Evolutionary conservation across 2,797 vertebrate species (phyloP).

Genomic region (Acomys russatus): DNA sequence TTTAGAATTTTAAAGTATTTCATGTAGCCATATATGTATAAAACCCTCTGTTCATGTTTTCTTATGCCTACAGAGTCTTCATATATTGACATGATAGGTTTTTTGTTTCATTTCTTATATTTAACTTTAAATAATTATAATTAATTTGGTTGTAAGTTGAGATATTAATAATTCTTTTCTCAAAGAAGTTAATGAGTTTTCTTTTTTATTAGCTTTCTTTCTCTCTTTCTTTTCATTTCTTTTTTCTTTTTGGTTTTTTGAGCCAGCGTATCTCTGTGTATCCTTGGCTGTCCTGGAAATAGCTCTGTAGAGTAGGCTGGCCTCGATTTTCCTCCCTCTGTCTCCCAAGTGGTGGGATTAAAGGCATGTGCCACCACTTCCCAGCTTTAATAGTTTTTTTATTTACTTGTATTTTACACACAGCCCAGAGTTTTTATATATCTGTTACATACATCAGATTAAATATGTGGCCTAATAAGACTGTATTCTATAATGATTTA

Average conservation of each 20-base stretch:
- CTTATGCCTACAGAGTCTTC: neutral
- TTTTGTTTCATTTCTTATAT: conserved; percentile 47
- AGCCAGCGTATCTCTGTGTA: neutral
- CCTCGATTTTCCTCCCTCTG: neutral
- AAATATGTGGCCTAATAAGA: conserved; percentile 4
- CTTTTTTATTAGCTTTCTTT: neutral
- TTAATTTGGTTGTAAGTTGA: conserved; percentile 62
- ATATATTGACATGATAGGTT: conserved; percentile 27
- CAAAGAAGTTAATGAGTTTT: conserved; percentile 48
- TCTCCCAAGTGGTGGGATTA: neutral
- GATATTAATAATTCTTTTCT: neutral
- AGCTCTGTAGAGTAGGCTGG: neutral
- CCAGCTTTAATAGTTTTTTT: neutral
- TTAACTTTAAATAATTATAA: conserved; percentile 56
- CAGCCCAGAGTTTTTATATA: neutral
- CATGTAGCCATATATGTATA: conserved; percentile 10
- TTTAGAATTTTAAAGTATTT: conserved; percentile 58
- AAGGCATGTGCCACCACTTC: neutral
- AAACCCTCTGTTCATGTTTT: conserved; percentile 38
- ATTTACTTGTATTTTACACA: conserved; percentile 38
- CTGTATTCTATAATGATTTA: neutral
- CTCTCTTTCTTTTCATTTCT: no score
- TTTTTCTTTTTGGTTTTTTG: neutral
- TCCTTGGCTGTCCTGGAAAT: neutral
- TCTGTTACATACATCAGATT: neutral